Conservation (phyloP, 2,113 vertebrate genomes). For the Dissostichus mawsoni region DNA sequence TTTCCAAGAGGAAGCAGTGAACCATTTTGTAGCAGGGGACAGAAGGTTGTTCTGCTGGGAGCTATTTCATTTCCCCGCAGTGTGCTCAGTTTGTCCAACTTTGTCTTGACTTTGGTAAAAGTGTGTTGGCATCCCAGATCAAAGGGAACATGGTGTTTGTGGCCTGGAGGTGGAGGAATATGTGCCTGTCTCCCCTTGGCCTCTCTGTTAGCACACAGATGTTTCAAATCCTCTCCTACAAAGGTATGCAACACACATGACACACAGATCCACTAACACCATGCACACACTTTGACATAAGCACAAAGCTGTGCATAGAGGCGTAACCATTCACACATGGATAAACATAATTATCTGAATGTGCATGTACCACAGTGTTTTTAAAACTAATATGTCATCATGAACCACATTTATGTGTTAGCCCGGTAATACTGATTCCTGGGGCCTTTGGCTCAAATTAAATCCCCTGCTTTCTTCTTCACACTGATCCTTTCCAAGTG, state of each 20-base stretch:
- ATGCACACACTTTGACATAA: not conserved
- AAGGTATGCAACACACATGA: conserved; percentile 52
- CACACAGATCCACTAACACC: not conserved
- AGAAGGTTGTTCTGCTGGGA: not conserved
- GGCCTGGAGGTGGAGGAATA: conserved; percentile 17
- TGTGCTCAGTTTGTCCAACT: conserved; percentile 30
- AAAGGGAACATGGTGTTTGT: conserved; percentile 49
- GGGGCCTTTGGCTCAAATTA: conserved; percentile 19
- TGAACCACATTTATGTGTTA: conserved; percentile 24
- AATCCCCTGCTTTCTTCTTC: conserved; percentile 20
- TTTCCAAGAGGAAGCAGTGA: not conserved
- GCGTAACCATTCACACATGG: conserved; percentile 22
- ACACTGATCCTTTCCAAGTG: conserved; percentile 36
- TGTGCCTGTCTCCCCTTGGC: not conserved
- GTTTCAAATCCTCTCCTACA: conserved; percentile 55
- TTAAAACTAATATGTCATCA: conserved; percentile 35
- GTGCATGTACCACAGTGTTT: conserved; percentile 27
- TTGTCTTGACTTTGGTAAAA: conserved; percentile 32
- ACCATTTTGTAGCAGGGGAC: not conserved
- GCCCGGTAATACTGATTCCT: conserved; percentile 19
- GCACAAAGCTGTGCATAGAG: not conserved
- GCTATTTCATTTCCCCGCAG: not conserved
- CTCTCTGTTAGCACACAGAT: conserved; percentile 43
- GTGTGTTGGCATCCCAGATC: conserved; percentile 51
- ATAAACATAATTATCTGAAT: conserved; percentile 21